Conservation (phyloP, 2,888 invertebrate species). For the Nemapogon koenigi region DNA sequence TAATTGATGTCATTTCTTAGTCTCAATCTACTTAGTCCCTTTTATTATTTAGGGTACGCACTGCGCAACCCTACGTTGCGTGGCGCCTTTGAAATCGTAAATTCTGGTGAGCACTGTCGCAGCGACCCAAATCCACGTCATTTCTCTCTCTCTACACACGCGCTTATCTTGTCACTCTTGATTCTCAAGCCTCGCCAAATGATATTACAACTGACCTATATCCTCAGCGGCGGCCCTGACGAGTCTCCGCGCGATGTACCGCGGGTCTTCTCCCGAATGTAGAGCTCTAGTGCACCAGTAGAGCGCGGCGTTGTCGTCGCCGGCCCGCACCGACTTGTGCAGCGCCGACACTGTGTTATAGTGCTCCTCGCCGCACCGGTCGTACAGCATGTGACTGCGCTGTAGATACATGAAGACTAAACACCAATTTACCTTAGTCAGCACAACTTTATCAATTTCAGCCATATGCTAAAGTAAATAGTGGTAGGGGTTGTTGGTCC, state of each 20-base stretch:
- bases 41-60: too few species aligned
- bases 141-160: too few species aligned
- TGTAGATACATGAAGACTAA: constrained; percentile 25
- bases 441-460: too few species aligned
- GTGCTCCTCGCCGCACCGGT: constrained; percentile 81
- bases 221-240: constrained; percentile 81
- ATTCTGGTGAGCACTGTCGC: too few species aligned
- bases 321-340: constrained; percentile 83
- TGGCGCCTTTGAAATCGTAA: too few species aligned
- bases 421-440: background rate
- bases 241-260: constrained; percentile 77
- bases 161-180: too few species aligned
- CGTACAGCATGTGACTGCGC: constrained; percentile 80
- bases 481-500: too few species aligned
- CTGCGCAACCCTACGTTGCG: too few species aligned
- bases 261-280: constrained; percentile 80
- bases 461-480: too few species aligned
- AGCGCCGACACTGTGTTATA: constrained; percentile 84
- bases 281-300: constrained; percentile 85
- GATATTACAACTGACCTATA: constrained; percentile 64
- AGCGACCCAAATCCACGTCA: too few species aligned
- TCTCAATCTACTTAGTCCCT: too few species aligned
- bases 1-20: too few species aligned
- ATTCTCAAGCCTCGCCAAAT: background rate
- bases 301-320: constrained; percentile 80